Evolutionary conservation across 2,888 invertebrate species (phyloP).

Genomic region (Neria commutata): DNA sequence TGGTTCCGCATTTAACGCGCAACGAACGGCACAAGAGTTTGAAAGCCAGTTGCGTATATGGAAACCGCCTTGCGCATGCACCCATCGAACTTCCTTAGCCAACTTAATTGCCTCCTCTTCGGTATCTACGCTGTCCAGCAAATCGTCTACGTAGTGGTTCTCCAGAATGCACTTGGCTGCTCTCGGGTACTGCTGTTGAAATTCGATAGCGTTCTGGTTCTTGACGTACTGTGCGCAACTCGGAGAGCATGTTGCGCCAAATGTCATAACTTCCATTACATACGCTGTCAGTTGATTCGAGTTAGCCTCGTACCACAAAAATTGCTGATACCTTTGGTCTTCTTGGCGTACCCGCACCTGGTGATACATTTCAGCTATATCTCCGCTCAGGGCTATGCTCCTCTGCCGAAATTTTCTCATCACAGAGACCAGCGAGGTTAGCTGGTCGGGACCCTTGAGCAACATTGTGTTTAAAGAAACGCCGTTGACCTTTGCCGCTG

Average conservation of each 20-base stretch:
- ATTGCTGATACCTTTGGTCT: conserved; percentile 44
- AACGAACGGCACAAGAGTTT: conserved; percentile 19
- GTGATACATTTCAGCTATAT: conserved; percentile 44
- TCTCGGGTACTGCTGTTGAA: too few species aligned
- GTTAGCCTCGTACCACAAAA: conserved; percentile 41
- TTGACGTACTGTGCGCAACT: conserved; percentile 35
- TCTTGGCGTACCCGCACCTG: conserved; percentile 36
- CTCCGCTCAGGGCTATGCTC: conserved; percentile 44
- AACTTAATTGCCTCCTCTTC: conserved; percentile 31
- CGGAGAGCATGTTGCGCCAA: conserved; percentile 38
- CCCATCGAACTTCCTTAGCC: conserved; percentile 18
- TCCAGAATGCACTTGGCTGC: conserved; percentile 20
- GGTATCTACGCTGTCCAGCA: conserved; percentile 37
- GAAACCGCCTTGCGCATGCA: conserved; percentile 25
- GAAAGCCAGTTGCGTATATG: conserved; percentile 32
- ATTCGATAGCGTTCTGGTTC: conserved; percentile 14
- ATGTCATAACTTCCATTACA: conserved; percentile 35
- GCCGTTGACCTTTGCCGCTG: conserved; percentile 40
- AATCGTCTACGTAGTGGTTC: conserved; percentile 42
- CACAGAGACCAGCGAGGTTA: conserved; percentile 46
- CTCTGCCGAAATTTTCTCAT: conserved; percentile 51
- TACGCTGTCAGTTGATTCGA: conserved; percentile 24
- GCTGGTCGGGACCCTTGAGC: conserved; percentile 46
- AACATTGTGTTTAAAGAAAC: conserved; percentile 41
- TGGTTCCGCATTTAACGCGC: conserved; percentile 18